A percentile compares a stretch with the other conserved stretches of the same genome.
Evolutionary conservation across 2,888 invertebrate species (phyloP).

Genomic region (Drosophila sordidula): DNA sequence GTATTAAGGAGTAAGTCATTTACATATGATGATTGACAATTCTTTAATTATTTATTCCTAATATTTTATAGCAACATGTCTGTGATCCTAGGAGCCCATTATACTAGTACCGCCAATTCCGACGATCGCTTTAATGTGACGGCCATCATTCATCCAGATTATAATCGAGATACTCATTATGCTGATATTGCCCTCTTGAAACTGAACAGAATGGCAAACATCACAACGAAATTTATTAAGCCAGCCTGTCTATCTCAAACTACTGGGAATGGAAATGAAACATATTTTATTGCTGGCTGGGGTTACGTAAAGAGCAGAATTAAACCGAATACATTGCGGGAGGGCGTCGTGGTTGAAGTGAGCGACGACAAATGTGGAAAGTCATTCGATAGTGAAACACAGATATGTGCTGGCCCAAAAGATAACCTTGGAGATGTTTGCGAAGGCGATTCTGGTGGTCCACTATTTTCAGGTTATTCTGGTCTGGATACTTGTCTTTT

Average conservation of each 20-base stretch:
- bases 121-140: background rate
- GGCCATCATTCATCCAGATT: background rate
- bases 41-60: background rate
- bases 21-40: too few relatives aligned
- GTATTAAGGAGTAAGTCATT: conserved; percentile 15
- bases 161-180: accelerated
- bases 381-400: background rate
- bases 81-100: conserved; percentile 32
- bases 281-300: conserved; percentile 27
- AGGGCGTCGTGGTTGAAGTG: background rate
- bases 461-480: conserved; percentile 18
- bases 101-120: background rate
- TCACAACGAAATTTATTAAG: conserved; percentile 9
- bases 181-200: conserved; percentile 36
- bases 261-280: background rate
- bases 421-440: conserved; percentile 16
- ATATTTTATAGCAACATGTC: conserved; percentile 4
- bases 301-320: background rate
- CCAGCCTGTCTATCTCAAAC: conserved; percentile 36
- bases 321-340: conserved; percentile 5
- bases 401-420: conserved; percentile 19
- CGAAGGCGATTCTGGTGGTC: conserved; percentile 41
- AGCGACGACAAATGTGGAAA: accelerated
- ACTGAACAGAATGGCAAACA: background rate
- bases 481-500: conserved; percentile 11